These are phyloP conservation scores for Mellilla xanthometata DNA, from an alignment of 2,888 invertebrate genomes.

Conservation along the genomic window DNA sequence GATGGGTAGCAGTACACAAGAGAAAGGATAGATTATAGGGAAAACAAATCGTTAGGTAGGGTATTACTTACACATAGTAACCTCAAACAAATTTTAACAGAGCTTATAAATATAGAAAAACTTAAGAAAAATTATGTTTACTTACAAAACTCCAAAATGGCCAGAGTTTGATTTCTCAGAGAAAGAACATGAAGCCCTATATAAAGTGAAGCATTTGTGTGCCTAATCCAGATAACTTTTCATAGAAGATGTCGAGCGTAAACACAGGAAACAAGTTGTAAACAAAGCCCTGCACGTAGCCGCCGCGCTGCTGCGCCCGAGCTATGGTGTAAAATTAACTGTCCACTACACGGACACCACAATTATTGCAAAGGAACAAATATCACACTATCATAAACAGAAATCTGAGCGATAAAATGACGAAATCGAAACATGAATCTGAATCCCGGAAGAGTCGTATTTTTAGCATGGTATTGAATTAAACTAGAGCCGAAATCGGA, in stretches of 20 bases:
- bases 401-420: constrained; percentile 48
- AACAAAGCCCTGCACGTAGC: constrained; percentile 67
- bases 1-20: too few relatives aligned
- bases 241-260: constrained; percentile 59
- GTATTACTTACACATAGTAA: too few relatives aligned
- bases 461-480: constrained; percentile 61
- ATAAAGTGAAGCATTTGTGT: constrained; percentile 30
- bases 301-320: constrained; percentile 35
- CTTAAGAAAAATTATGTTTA: too few relatives aligned
- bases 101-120: too few relatives aligned
- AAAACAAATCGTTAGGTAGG: too few relatives aligned
- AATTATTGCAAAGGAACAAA: constrained; percentile 39
- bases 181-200: too few relatives aligned
- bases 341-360: constrained; percentile 39
- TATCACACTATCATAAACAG: constrained; percentile 40
- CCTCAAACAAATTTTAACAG: too few relatives aligned
- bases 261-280: constrained; percentile 74
- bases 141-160: too few relatives aligned
- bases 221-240: constrained; percentile 46
- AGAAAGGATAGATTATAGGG: too few relatives aligned
- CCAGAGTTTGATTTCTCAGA: too few relatives aligned
- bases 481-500: constrained; percentile 54
- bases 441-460: constrained; percentile 62
- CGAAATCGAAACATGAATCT: constrained; percentile 55
- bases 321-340: constrained; percentile 40